Evolutionary conservation across 2,113 vertebrate species (phyloP).

Genomic region (Malaclemys terrapin): DNA sequence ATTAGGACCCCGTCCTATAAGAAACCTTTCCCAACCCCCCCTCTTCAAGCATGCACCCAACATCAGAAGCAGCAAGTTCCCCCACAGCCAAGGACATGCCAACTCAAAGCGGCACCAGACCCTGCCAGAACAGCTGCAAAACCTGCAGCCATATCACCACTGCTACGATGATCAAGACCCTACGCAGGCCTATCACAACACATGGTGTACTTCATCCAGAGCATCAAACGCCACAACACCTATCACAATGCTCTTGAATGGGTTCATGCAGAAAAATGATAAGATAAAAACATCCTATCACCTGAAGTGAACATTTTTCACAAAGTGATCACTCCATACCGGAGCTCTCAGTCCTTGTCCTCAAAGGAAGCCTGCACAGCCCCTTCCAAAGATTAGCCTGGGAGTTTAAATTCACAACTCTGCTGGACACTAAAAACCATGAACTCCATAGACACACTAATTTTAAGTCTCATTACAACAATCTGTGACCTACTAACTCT

Average conservation of each 20-base stretch:
- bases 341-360: too few relatives aligned
- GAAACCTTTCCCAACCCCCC: background rate
- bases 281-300: background rate
- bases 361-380: background rate
- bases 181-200: background rate
- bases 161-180: background rate
- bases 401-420: background rate
- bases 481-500: background rate
- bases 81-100: background rate
- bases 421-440: background rate
- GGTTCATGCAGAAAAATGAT: background rate
- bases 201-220: background rate
- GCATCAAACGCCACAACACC: background rate
- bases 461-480: background rate
- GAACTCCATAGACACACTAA: background rate
- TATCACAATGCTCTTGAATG: background rate
- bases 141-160: background rate
- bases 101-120: background rate
- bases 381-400: background rate
- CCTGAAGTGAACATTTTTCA: background rate
- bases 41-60: background rate
- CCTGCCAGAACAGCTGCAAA: background rate
- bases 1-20: background rate
- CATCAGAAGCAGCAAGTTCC: background rate
- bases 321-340: too few relatives aligned